Base-by-base conservation (phyloP, 2,797 vertebrate species). In the Anomalospiza imberbis region DNA sequence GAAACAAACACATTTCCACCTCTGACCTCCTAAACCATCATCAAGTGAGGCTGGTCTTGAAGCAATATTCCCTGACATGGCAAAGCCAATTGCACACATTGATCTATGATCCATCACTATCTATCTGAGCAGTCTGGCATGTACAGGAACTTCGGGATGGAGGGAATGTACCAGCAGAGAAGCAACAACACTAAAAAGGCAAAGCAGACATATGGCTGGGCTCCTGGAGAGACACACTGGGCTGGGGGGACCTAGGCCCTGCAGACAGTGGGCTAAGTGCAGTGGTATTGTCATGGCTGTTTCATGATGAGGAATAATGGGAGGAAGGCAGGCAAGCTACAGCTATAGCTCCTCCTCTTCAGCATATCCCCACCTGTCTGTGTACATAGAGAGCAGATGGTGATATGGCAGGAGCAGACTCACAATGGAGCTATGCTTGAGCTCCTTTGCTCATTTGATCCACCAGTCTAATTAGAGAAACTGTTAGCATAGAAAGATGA, bases 361-460 rank as follows among this genome's bases (percentile, higher is more conserved):
- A 72, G 82, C 50, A 78, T 32, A 71, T 84, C 50, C 75, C 80
- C 84, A 93, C 90, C 86, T 89, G 92, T 66, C 83, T 91, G 90
- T 93, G 90, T 93, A 84, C 63, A 91, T 0, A 44, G 80, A 88
- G 38, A 95, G 60, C 94, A 96, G 94, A 93, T 95, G 92, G 95
- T 63, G 85, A 91, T 91, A 81, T 10, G 63, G 77, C 48, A 94
- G 67, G 38, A 95, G 71, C 83, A 93, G 91, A 78, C 73, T 92
- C 3, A 13, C 70, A 90, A 29, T 54, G 70, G 76, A 90, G 85
- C 63, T 88, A 61, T 68, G 85, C 88, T 86, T 50, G 62, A 92
- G 93, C 63, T 91, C 80, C 50, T 88, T 88, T 95, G 94, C 91
- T 93, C 94, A 94, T 94, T 92, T 96, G 76, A 94, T 91, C 88